These are phyloP conservation scores for Phylloscopus trochilus DNA, from an alignment of 2,113 vertebrate species.

Conservation along the genomic window DNA sequence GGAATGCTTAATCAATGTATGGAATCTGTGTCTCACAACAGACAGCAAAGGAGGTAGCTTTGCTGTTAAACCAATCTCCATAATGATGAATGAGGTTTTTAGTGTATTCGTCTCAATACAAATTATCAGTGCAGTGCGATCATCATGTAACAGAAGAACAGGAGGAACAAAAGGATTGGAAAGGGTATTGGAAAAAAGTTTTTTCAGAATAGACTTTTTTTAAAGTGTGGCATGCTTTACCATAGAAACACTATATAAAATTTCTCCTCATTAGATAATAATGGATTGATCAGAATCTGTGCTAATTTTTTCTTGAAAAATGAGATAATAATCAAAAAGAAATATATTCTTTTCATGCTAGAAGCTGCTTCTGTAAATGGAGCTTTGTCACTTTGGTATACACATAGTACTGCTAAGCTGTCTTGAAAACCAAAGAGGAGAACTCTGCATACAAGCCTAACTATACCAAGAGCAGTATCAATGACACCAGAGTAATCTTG, in stretches of 20 bases:
- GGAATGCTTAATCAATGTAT: neutral
- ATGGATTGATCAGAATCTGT: neutral
- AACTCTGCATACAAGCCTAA: neutral
- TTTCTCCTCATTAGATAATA: neutral
- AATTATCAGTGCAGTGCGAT: neutral
- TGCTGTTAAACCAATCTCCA: neutral
- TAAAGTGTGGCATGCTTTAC: neutral
- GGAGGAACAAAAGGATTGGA: neutral
- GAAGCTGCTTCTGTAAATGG: neutral
- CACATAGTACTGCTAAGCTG: neutral
- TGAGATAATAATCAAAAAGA: neutral
- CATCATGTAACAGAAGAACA: neutral
- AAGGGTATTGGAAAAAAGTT: neutral
- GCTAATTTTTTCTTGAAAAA: neutral
- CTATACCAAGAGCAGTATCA: neutral
- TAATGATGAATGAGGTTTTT: neutral
- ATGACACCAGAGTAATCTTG: neutral
- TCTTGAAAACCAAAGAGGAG: neutral
- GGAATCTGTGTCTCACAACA: fast-evolving
- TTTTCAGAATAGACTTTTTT: neutral
- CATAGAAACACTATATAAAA: neutral
- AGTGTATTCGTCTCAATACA: neutral
- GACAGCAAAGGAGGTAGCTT: neutral
- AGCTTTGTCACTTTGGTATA: neutral
- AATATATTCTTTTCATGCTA: neutral